Conservation (phyloP, 2,113 vertebrate species). For the Dasyornis broadbenti region DNA sequence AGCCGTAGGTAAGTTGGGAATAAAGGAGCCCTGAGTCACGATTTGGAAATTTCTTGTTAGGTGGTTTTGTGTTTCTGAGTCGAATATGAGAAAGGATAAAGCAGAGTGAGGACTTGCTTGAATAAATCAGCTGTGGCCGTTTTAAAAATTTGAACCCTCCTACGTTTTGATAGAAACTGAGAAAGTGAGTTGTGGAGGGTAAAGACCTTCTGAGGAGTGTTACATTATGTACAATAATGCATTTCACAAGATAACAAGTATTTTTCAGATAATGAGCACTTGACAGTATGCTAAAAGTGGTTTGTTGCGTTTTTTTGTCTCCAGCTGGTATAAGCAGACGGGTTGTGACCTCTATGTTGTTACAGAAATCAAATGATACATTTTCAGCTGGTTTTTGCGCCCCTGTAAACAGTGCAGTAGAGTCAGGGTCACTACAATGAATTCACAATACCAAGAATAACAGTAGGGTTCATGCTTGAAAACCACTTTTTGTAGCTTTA, state of each 20-base stretch:
- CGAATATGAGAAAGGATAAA: neutral
- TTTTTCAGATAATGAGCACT: neutral
- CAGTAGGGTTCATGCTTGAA: neutral
- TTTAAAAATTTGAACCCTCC: neutral
- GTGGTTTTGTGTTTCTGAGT: neutral
- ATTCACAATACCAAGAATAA: neutral
- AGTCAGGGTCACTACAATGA: neutral
- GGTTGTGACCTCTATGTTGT: neutral
- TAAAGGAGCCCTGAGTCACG: fast-evolving
- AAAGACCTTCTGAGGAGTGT: conserved; percentile 61
- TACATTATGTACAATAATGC: conserved; percentile 58
- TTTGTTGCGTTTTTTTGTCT: neutral
- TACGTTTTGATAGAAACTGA: conserved; percentile 52
- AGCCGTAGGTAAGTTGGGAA: fast-evolving
- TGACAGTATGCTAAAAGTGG: neutral
- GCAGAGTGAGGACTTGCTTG: neutral
- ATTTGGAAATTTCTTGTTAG: neutral
- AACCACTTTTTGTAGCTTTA: neutral
- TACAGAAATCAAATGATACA: neutral
- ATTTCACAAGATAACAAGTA: conserved; percentile 69
- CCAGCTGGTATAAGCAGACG: fast-evolving
- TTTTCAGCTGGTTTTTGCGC: neutral
- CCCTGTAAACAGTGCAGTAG: fast-evolving
- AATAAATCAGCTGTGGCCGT: neutral
- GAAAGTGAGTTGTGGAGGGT: conserved; percentile 30